Base-by-base conservation (phyloP, 2,797 vertebrate genomes). In the Bufotes viridis region DNA sequence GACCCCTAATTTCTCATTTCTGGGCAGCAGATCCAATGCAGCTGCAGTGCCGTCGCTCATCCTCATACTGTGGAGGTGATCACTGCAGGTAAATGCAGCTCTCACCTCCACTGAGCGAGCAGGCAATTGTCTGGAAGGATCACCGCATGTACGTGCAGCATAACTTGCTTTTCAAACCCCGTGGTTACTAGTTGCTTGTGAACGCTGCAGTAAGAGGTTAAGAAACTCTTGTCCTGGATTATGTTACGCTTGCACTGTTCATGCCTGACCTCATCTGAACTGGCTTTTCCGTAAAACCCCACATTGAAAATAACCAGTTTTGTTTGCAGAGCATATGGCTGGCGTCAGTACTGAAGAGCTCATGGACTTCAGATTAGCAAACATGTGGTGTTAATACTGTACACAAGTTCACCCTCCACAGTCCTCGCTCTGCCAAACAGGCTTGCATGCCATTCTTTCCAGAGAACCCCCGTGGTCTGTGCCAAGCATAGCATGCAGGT, bases 181-280 rank as follows among this genome's bases (percentile, higher is more conserved):
- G 42, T 42, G 57, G 20, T 49, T 63, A 65, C 58, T 22, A 14
- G 58, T n/a, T 81, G 17, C 18, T 81, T 22, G 9, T 13, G 58
- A n/a, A 2, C 34, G 34, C 53, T 15, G 53, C 49, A 61, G 72
- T 18, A 53, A 18, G 18, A 18, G 24, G 6, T 26, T 17, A 7
- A 42, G 42, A 18, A 17, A 22, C 14, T 42, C 29, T 81, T 58
- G 49, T 81, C 60, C 13, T 13, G 51, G 61, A 70, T 49, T 53
- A 18, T 15, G 34, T 67, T 55, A 11, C 22, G 18, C n/a, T 78
- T 26, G 10, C 61, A 11, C 3, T 15, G 18, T 57, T 29, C 7
- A 42, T 24, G 80, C 51, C 42, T 87, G 80, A 58, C 86, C 81
- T 87, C 55, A 34, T 83, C 12, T 83, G 86, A 61, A 63, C 86